These are phyloP conservation scores for Crotalus tigris DNA, from an alignment of 2,113 vertebrate species.

Conservation along the genomic window DNA sequence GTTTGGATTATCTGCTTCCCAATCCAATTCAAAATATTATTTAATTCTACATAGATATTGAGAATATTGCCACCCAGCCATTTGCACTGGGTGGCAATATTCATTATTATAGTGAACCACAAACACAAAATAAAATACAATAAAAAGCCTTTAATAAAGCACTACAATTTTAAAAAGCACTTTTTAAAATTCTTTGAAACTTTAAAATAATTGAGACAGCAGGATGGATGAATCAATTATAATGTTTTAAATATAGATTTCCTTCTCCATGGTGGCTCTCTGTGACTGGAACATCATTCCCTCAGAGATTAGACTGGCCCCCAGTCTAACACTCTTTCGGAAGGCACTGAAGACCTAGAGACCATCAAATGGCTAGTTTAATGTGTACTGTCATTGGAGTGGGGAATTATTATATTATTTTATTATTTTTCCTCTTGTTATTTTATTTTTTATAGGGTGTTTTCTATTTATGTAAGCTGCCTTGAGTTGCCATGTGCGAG, in stretches of 20 bases:
- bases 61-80: background rate
- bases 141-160: background rate
- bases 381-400: no score
- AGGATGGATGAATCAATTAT: background rate
- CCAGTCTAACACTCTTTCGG: no score
- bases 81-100: background rate
- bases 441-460: no score
- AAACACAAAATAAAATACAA: background rate
- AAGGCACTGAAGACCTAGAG: no score
- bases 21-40: background rate
- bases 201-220: background rate
- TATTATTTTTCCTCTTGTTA: no score
- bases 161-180: background rate
- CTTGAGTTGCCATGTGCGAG: no score
- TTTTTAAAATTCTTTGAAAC: background rate
- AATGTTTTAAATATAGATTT: background rate
- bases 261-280: no score
- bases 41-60: background rate
- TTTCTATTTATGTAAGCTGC: no score
- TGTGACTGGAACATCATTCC: no score
- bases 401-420: no score
- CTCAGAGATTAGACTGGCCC: no score
- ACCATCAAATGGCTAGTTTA: no score
- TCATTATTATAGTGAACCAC: background rate
- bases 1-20: background rate